These are phyloP conservation scores for Macrosiphum euphorbiae DNA, from an alignment of 2,888 invertebrate genomes.

Conservation along the genomic window DNA sequence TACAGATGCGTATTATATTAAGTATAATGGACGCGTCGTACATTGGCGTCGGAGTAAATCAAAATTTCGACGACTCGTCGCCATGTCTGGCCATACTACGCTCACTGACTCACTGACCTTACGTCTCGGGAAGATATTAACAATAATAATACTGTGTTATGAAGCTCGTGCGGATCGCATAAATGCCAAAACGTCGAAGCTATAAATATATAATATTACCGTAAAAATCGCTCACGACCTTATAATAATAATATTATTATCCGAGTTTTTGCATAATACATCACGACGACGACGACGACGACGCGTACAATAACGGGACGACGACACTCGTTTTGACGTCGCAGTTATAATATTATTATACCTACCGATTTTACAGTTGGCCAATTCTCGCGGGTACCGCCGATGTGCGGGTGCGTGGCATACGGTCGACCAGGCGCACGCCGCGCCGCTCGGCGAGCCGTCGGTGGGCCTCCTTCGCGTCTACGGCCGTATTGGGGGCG, in stretches of 20 bases:
- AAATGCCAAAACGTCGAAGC: not conserved
- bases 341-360: not conserved
- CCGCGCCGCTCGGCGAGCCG: not conserved
- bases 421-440: not conserved
- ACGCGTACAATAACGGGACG: not conserved
- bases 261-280: not conserved
- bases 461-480: not conserved
- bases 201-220: not conserved
- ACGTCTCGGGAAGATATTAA: not conserved
- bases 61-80: not conserved
- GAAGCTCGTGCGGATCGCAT: not conserved
- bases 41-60: not conserved
- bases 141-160: not conserved
- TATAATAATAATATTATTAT: not conserved
- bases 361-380: constrained; percentile 16
- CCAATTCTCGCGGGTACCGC: constrained; percentile 13
- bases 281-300: not conserved
- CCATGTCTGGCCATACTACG: too few relatives aligned
- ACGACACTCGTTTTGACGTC: not conserved
- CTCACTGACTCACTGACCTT: not conserved
- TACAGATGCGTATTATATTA: too few relatives aligned
- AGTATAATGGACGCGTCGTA: not conserved
- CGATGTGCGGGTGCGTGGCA: not conserved
- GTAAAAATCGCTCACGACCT: not conserved
- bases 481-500: not conserved